phyloP scores from a whole-genome alignment of 1,140 invertebrate genomes.

The Agrilus planipennis region DNA sequence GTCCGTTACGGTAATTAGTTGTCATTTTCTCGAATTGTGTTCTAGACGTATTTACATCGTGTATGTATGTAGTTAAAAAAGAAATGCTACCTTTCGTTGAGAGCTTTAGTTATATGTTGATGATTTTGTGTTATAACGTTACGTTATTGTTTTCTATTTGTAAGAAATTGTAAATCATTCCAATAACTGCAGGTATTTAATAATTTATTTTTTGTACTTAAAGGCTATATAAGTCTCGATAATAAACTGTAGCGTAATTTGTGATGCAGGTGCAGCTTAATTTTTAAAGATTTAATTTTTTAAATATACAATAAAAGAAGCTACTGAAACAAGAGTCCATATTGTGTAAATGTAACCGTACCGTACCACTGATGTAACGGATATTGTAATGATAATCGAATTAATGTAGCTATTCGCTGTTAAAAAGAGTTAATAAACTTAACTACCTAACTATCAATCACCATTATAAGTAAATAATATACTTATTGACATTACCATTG shows the following conservation, averaged over 20 bases:
- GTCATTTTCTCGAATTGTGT: no score
- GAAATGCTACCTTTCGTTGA: no score
- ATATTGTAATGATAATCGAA: slow-evolving; percentile 10
- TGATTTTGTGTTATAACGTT: no score
- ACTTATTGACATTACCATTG: slow-evolving; percentile 18
- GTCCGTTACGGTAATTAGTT: no score
- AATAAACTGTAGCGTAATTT: no score
- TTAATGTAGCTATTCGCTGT: slow-evolving; percentile 1
- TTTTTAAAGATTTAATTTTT: slow-evolving; percentile 7
- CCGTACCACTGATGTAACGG: slow-evolving; percentile 10
- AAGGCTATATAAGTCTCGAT: no score
- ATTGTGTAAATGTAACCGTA: slow-evolving; percentile 17
- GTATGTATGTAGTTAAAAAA: no score
- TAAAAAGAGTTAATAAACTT: slow-evolving; percentile 2
- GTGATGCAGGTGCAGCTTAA: no score
- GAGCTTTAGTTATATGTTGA: no score
- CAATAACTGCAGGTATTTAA: slow-evolving; percentile 7
- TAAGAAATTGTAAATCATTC: slow-evolving; percentile 8
- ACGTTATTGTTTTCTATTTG: not conserved
- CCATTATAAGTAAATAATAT: no score
- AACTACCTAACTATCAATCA: no score
- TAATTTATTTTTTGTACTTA: slow-evolving; percentile 9
- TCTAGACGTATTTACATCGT: no score
- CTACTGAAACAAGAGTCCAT: slow-evolving; percentile 22
- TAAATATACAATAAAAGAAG: slow-evolving; percentile 4